phyloP scores from a whole-genome alignment of 2,797 vertebrate species.

The Coregonus ussuriensis region DNA sequence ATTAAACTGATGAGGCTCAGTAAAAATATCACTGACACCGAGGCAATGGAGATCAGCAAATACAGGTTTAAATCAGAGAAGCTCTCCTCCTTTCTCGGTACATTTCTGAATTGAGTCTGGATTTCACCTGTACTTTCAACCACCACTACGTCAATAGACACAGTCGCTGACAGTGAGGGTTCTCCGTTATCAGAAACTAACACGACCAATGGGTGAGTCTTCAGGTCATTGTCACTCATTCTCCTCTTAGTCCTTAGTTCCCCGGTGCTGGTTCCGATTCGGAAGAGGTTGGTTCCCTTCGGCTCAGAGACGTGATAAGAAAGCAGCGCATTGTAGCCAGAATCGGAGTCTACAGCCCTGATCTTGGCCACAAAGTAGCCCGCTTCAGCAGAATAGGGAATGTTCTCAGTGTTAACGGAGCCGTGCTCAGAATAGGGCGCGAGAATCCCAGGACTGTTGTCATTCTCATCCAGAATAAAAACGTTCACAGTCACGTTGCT shows the following conservation, averaged over 20 bases:
- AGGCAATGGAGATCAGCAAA: slow-evolving; percentile 43
- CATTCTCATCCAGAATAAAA: slow-evolving; percentile 30
- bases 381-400: slow-evolving; percentile 64
- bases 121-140: slow-evolving; percentile 40
- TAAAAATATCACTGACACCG: slow-evolving; percentile 57
- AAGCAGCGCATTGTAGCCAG: slow-evolving; percentile 55
- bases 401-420: slow-evolving; percentile 75
- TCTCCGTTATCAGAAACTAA: slow-evolving; percentile 56
- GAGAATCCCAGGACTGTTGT: slow-evolving; percentile 12
- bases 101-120: slow-evolving; percentile 26
- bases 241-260: slow-evolving; percentile 52
- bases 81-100: slow-evolving; percentile 28
- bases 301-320: slow-evolving; percentile 57
- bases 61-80: slow-evolving; percentile 46
- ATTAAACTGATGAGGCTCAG: slow-evolving; percentile 52
- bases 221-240: slow-evolving; percentile 50
- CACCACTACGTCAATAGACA: slow-evolving; percentile 58
- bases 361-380: slow-evolving; percentile 53
- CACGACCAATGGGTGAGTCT: slow-evolving; percentile 52
- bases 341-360: slow-evolving; percentile 46
- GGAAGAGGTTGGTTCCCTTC: slow-evolving; percentile 49
- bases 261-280: slow-evolving; percentile 48
- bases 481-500: slow-evolving; percentile 22
- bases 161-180: slow-evolving; percentile 54
- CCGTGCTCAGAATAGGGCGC: slow-evolving; percentile 75